These are phyloP conservation scores for Takifugu ocellatus DNA, from an alignment of 2,797 vertebrate genomes.

Conservation along the genomic window DNA sequence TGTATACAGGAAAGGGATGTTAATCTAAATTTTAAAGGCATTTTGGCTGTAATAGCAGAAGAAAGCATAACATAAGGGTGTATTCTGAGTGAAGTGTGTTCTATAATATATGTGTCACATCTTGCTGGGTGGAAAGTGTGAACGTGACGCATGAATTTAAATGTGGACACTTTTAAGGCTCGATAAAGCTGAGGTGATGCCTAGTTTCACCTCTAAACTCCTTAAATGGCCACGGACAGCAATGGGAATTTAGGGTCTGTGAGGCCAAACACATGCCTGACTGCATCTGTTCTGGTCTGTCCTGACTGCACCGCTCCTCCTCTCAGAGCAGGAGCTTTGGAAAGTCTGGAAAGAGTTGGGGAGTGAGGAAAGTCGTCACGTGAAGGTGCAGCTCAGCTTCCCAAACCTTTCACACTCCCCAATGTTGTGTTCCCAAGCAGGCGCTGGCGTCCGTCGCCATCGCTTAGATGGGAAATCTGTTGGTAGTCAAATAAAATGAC, in stretches of 20 bases:
- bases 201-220: conserved; percentile 14
- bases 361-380: conserved; percentile 56
- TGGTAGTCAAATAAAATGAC: not conserved
- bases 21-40: no score
- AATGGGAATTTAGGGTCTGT: conserved; percentile 29
- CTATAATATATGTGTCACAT: no score
- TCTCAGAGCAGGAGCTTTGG: conserved; percentile 30
- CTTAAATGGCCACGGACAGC: conserved; percentile 47
- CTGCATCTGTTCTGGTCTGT: conserved; percentile 23
- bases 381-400: not conserved
- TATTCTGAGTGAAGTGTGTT: no score
- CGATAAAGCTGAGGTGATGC: conserved; percentile 7
- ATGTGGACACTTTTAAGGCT: no score
- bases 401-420: no score
- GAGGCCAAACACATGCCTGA: conserved; percentile 41
- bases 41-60: no score
- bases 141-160: no score
- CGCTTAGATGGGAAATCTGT: no score
- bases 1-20: no score
- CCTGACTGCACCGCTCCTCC: conserved; percentile 39
- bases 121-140: no score
- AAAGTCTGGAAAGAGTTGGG: conserved; percentile 53
- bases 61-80: no score
- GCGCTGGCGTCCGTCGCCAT: no score
- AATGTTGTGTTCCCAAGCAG: not conserved